These are phyloP conservation scores for Oopsacas minuta DNA, from an alignment of 37 sponge, comb jelly and placozoan genomes.

Conservation along the genomic window DNA sequence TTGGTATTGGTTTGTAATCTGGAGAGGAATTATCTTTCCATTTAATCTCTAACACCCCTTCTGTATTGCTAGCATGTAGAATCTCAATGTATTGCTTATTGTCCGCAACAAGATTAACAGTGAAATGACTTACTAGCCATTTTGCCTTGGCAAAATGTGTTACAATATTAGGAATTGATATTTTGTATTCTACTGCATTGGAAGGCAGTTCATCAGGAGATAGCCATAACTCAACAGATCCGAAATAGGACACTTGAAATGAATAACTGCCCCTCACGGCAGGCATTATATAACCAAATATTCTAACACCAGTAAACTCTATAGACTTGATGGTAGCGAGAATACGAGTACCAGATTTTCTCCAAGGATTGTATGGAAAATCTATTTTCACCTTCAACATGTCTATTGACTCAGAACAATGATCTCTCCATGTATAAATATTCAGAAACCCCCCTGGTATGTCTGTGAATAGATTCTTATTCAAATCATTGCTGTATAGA, in stretches of 20 bases:
- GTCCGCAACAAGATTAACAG: neutral
- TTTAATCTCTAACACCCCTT: neutral
- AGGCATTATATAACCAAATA: neutral
- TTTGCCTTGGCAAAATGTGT: neutral
- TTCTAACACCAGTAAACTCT: neutral
- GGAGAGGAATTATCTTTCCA: neutral
- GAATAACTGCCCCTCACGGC: neutral
- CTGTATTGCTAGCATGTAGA: neutral
- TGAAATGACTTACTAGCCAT: neutral
- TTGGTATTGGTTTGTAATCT: neutral
- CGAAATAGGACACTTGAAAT: neutral
- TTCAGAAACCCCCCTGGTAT: neutral
- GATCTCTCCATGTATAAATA: neutral
- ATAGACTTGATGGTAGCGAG: neutral
- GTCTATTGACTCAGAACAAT: neutral
- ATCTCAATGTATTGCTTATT: neutral
- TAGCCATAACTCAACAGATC: neutral
- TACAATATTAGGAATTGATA: neutral
- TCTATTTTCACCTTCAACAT: neutral
- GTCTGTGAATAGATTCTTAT: neutral
- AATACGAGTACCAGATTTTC: neutral
- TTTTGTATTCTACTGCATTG: neutral
- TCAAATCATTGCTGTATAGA: neutral
- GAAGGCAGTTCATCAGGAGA: neutral
- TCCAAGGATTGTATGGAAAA: conserved; percentile 5